A percentile compares a stretch with the other conserved stretches of the same genome.
These are phyloP conservation scores for Mechanitis mazaeus DNA, from an alignment of 2,888 invertebrate species.

Conservation along the genomic window DNA sequence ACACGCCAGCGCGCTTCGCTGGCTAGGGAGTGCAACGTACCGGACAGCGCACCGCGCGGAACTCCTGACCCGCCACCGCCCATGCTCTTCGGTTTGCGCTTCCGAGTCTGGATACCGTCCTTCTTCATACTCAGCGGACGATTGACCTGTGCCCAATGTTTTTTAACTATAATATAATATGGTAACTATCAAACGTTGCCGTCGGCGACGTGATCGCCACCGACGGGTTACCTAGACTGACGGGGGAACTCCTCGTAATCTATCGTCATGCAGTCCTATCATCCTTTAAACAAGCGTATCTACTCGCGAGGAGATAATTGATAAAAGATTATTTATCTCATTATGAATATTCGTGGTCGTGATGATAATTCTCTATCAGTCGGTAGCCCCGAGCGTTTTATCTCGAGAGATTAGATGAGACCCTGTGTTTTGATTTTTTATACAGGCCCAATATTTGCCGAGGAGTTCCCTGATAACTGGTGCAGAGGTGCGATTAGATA, in stretches of 20 bases:
- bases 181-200: constrained; percentile 12
- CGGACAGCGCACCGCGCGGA: constrained; percentile 49
- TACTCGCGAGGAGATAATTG: constrained; percentile 71
- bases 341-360: constrained; percentile 74
- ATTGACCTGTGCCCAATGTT: constrained; percentile 81
- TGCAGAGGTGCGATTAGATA: constrained; percentile 64
- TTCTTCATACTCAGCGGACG: constrained; percentile 99
- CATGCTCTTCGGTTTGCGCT: constrained; percentile 90
- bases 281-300: constrained; percentile 75
- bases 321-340: constrained; percentile 77
- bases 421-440: constrained; percentile 76
- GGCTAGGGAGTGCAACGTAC: constrained; percentile 41
- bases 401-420: constrained; percentile 75
- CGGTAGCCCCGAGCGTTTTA: constrained; percentile 72
- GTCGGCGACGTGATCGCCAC: constrained; percentile 24
- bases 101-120: constrained; percentile 98
- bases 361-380: constrained; percentile 75
- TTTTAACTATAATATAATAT: no score
- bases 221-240: constrained; percentile 28
- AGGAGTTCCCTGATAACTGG: constrained; percentile 74
- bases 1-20: constrained; percentile 15
- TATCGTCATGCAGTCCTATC: constrained; percentile 62
- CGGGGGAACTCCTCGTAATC: constrained; percentile 67
- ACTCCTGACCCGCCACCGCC: constrained; percentile 50
- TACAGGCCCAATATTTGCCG: constrained; percentile 71